phyloP scores from a whole-genome alignment of 2,797 vertebrate genomes.

The Scleropages formosus region DNA sequence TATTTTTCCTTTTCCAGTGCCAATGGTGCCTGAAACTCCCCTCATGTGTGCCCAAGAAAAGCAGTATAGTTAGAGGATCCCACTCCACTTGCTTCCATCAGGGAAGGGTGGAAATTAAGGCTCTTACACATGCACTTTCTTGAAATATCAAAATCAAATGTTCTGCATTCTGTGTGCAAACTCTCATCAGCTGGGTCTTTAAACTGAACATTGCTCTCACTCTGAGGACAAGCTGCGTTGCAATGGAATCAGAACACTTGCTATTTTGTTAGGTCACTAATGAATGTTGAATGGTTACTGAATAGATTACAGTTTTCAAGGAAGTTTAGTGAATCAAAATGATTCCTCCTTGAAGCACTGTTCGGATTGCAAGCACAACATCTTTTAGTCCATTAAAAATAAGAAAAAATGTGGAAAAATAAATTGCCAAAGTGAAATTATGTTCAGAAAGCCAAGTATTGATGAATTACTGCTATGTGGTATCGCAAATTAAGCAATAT shows the following conservation, averaged over 20 bases:
- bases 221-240: too few relatives aligned
- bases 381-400: conserved; percentile 31
- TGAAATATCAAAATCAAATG: neutral
- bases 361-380: conserved; percentile 31
- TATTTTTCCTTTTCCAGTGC: too few relatives aligned
- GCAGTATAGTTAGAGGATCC: too few relatives aligned
- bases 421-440: conserved; percentile 33
- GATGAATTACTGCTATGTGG: conserved; percentile 55
- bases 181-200: too few relatives aligned
- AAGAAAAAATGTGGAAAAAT: conserved; percentile 11
- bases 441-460: conserved; percentile 38
- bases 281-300: neutral
- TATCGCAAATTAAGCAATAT: conserved; percentile 60
- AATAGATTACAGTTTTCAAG: conserved; percentile 1
- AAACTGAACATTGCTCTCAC: too few relatives aligned
- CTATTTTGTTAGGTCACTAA: neutral
- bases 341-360: conserved; percentile 37
- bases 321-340: neutral
- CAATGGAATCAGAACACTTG: neutral
- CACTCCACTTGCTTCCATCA: too few relatives aligned
- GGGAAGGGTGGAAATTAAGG: neutral
- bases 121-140: neutral
- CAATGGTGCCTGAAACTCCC: too few relatives aligned
- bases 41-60: too few relatives aligned
- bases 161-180: neutral